Conservation (phyloP, 1,140 invertebrate genomes). For the Laupala kohalensis region DNA sequence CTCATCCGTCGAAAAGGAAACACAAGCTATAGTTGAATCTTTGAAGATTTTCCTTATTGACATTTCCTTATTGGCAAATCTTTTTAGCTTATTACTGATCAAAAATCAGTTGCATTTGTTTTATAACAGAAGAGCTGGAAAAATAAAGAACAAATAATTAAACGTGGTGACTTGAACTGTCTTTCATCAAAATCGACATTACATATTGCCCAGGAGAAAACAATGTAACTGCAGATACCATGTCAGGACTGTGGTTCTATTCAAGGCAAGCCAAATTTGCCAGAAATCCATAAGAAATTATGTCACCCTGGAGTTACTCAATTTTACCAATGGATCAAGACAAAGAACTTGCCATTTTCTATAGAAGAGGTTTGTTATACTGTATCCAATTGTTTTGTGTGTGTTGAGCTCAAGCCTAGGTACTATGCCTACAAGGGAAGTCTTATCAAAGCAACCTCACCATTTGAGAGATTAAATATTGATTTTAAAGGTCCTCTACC, state of each 20-base stretch:
- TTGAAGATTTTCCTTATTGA: background rate
- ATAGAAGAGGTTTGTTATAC: slow-evolving; percentile 17
- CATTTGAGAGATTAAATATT: slow-evolving; percentile 20
- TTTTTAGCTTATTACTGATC: background rate
- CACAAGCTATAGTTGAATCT: background rate
- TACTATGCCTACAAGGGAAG: slow-evolving; percentile 10
- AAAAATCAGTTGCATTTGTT: too few relatives aligned
- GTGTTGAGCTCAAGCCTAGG: slow-evolving; percentile 17
- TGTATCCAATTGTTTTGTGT: slow-evolving; percentile 12
- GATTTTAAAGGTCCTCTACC: slow-evolving; percentile 24
- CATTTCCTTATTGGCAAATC: background rate
- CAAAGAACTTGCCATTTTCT: slow-evolving; percentile 18
- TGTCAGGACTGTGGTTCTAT: background rate
- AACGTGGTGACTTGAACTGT: background rate
- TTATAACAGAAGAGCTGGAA: background rate
- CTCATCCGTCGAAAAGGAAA: background rate
- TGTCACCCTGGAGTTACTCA: slow-evolving; percentile 20
- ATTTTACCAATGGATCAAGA: slow-evolving; percentile 17
- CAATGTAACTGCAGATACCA: background rate
- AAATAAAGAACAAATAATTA: background rate
- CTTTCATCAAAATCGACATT: background rate
- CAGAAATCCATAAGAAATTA: slow-evolving; percentile 9
- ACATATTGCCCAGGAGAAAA: background rate
- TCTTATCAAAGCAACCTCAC: slow-evolving; percentile 20
- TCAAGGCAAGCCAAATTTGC: background rate